Percentiles rank a stretch among this genome's conserved stretches.
Evolutionary conservation across 2,888 invertebrate genomes (phyloP).

Genomic region (Cataglyphis livida): DNA sequence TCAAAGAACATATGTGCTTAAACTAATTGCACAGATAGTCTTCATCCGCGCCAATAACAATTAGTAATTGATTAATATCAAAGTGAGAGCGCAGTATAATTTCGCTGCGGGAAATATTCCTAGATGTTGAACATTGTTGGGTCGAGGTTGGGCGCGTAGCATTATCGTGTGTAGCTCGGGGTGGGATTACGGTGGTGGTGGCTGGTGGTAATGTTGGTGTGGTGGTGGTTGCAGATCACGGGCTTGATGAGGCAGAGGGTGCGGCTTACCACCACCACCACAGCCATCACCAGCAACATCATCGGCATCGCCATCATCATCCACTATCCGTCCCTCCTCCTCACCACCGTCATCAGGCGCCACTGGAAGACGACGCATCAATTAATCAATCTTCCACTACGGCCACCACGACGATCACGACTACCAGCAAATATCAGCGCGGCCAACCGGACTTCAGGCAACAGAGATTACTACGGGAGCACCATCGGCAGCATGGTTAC

Average conservation of each 20-base stretch:
- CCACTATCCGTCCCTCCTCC: constrained; percentile 72
- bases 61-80: constrained; percentile 68
- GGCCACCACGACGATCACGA: constrained; percentile 74
- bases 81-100: constrained; percentile 55
- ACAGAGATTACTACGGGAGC: constrained; percentile 80
- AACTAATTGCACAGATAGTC: not conserved
- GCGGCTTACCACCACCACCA: constrained; percentile 85
- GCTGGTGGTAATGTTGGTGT: constrained; percentile 85
- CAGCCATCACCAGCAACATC: constrained; percentile 82
- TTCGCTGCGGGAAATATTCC: constrained; percentile 67
- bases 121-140: constrained; percentile 62
- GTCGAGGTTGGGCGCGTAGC: constrained; percentile 33
- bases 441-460: constrained; percentile 82
- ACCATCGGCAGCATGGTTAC: constrained; percentile 86
- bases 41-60: constrained; percentile 42
- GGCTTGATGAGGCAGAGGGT: constrained; percentile 83
- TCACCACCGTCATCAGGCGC: constrained; percentile 75
- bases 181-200: constrained; percentile 80
- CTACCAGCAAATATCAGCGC: constrained; percentile 84
- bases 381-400: constrained; percentile 63
- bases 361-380: constrained; percentile 68
- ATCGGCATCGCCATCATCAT: constrained; percentile 78
- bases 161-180: constrained; percentile 55
- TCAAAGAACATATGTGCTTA: not conserved
- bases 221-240: constrained; percentile 86